These are phyloP conservation scores for Dynastes tityus DNA, from an alignment of 2,888 invertebrate genomes.

Conservation along the genomic window DNA sequence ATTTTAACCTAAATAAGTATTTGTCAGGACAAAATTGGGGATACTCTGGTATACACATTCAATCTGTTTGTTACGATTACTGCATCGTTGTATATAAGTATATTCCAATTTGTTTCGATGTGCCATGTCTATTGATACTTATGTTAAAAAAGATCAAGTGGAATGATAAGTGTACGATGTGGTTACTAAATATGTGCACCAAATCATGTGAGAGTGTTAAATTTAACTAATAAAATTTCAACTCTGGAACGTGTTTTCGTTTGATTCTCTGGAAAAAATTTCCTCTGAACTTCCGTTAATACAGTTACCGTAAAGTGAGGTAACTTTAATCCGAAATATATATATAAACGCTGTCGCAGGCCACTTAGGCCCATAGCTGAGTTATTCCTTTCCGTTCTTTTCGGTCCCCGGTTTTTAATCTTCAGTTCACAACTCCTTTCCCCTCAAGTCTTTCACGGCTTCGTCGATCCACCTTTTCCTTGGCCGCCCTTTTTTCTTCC, in stretches of 20 bases:
- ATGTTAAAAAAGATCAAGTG: constrained; percentile 13
- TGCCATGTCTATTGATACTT: constrained; percentile 47
- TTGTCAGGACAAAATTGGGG: neutral
- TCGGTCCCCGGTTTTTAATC: no score
- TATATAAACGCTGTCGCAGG: no score
- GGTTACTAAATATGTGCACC: constrained; percentile 37
- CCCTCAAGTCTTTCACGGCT: no score
- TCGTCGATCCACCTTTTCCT: no score
- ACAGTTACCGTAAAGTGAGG: no score
- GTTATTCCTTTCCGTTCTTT: no score
- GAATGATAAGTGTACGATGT: constrained; percentile 18
- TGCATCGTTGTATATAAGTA: constrained; percentile 43
- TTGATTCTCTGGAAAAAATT: neutral
- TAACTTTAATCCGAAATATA: no score
- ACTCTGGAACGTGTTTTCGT: constrained; percentile 7
- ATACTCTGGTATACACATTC: neutral
- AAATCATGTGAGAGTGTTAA: constrained; percentile 45
- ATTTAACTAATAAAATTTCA: constrained; percentile 48
- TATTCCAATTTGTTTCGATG: constrained; percentile 48
- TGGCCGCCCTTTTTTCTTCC: no score
- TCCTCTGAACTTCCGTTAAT: no score
- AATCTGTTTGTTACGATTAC: constrained; percentile 29
- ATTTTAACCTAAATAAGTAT: no score
- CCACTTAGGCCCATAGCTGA: no score
- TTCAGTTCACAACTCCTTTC: no score